phyloP scores from a whole-genome alignment of 2,888 invertebrate genomes.

The Thecophora atra region DNA sequence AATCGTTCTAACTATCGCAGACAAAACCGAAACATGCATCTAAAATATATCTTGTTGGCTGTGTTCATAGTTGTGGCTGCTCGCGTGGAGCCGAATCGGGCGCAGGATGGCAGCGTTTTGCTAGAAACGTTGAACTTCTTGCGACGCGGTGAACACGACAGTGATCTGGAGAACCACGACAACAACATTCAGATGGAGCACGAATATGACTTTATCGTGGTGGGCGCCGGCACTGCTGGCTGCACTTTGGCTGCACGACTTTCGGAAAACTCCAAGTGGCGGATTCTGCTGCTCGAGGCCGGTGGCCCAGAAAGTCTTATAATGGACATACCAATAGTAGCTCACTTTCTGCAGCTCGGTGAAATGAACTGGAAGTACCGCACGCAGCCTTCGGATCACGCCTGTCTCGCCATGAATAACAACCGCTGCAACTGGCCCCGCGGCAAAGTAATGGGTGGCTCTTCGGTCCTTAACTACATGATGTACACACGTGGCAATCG shows the following conservation, averaged over 20 bases:
- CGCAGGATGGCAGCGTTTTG: slow-evolving; percentile 54
- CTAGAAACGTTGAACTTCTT: slow-evolving; percentile 59
- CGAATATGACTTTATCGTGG: slow-evolving; percentile 80
- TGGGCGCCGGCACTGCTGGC: slow-evolving; percentile 85
- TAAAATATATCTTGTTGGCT: neutral
- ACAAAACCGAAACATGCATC: neutral
- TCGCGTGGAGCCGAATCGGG: slow-evolving; percentile 10
- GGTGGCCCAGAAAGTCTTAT: slow-evolving; percentile 76
- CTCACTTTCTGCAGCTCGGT: slow-evolving; percentile 75
- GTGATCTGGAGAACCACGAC: slow-evolving; percentile 59
- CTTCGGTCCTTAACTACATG: slow-evolving; percentile 83
- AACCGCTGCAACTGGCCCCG: slow-evolving; percentile 81
- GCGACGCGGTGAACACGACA: slow-evolving; percentile 61
- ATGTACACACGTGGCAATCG: slow-evolving; percentile 78
- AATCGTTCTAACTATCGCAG: neutral
- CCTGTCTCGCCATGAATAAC: slow-evolving; percentile 79
- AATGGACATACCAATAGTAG: slow-evolving; percentile 81
- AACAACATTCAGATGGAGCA: slow-evolving; percentile 53
- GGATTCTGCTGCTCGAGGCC: slow-evolving; percentile 76
- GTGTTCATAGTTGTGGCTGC: neutral
- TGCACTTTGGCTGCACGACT: slow-evolving; percentile 79
- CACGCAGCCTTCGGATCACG: slow-evolving; percentile 77
- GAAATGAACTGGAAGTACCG: slow-evolving; percentile 83
- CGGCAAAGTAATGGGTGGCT: slow-evolving; percentile 85
- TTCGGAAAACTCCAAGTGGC: slow-evolving; percentile 75